phyloP scores from a whole-genome alignment of 1,140 invertebrate species.

The Calephelis nemesis region DNA sequence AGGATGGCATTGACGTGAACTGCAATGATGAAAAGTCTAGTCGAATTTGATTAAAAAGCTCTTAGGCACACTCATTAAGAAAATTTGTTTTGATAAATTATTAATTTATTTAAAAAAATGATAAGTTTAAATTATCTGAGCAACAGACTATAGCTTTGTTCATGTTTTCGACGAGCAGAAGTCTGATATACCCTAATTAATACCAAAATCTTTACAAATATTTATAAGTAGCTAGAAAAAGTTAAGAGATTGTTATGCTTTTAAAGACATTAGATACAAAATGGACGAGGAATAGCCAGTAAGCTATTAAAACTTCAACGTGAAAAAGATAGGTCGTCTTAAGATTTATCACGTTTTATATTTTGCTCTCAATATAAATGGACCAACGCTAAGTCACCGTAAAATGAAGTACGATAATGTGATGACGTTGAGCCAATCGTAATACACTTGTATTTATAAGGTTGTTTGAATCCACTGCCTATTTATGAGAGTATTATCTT shows the following conservation, averaged over 20 bases:
- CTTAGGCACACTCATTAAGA: no score
- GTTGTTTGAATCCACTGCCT: background rate
- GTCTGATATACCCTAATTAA: no score
- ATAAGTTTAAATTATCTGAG: no score
- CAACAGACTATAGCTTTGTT: no score
- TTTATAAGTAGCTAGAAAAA: background rate
- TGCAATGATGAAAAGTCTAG: no score
- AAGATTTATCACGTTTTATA: constrained; percentile 10
- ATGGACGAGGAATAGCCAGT: background rate
- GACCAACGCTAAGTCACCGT: constrained; percentile 10
- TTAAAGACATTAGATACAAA: constrained; percentile 9
- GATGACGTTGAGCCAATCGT: background rate
- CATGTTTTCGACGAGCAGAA: no score
- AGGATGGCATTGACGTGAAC: no score
- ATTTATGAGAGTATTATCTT: no score
- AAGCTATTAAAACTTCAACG: constrained; percentile 14
- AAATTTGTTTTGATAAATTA: no score
- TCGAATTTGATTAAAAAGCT: no score
- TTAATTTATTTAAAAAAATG: no score
- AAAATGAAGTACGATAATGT: constrained; percentile 12
- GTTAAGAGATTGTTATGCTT: background rate
- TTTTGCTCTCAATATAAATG: constrained; percentile 6
- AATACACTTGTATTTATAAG: constrained; percentile 12
- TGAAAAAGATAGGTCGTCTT: constrained; percentile 5
- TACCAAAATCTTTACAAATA: no score